Conservation (phyloP, 2,888 invertebrate species). For the Prosopocoilus inquinatus region DNA sequence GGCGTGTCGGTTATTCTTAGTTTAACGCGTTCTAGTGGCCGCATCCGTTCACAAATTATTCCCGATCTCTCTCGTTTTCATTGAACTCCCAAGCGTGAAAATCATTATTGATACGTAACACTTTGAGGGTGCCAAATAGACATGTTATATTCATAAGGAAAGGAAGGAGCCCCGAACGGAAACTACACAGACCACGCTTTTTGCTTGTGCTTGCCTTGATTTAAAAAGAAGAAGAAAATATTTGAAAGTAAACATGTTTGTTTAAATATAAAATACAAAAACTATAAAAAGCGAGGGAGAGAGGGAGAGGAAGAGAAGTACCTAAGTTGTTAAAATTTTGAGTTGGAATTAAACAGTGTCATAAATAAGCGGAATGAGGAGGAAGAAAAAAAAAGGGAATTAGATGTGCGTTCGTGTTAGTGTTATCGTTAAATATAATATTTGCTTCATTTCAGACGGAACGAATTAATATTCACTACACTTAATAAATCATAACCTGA, state of each 20-base stretch:
- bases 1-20: constrained; percentile 25
- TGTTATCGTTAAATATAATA: constrained; percentile 35
- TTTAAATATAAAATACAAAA: not conserved
- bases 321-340: too few relatives aligned
- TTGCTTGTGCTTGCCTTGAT: not conserved
- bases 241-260: not conserved
- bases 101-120: constrained; percentile 51
- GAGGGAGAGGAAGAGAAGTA: too few relatives aligned
- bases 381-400: too few relatives aligned
- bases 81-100: constrained; percentile 47
- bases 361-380: too few relatives aligned
- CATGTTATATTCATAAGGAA: constrained; percentile 53
- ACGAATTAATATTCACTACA: constrained; percentile 37
- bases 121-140: constrained; percentile 53
- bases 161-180: constrained; percentile 33
- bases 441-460: constrained; percentile 40
- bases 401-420: constrained; percentile 6
- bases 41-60: constrained; percentile 43
- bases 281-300: too few relatives aligned
- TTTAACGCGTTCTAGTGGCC: constrained; percentile 41
- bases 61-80: constrained; percentile 42
- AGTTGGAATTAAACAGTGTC: too few relatives aligned
- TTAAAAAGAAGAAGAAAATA: too few relatives aligned
- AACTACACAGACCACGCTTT: not conserved
- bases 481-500: constrained; percentile 35